Conservation (phyloP, 2,113 vertebrate species). For the Tapirus terrestris region DNA sequence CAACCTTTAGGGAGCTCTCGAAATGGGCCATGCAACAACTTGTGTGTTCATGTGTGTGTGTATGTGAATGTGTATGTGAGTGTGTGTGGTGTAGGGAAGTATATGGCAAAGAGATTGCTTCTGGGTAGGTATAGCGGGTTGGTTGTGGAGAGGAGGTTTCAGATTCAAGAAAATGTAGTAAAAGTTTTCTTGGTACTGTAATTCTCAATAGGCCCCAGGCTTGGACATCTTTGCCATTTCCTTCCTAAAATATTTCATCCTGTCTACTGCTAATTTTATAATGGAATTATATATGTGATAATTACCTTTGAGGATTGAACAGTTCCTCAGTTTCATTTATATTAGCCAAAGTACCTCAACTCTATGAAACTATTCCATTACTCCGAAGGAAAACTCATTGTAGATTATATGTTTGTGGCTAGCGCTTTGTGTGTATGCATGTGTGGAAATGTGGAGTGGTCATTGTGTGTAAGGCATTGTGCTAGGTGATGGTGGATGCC, state of each 20-base stretch:
- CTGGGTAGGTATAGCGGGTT: not conserved
- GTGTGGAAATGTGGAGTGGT: not conserved
- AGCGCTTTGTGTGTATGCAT: not conserved
- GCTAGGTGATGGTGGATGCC: not conserved
- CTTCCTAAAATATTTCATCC: not conserved
- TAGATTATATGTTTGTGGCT: not conserved
- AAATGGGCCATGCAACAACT: not conserved
- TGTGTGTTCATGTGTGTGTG: not conserved
- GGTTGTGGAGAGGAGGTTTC: not conserved
- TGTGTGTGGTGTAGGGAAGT: not conserved
- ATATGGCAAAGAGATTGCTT: not conserved
- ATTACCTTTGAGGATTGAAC: not conserved
- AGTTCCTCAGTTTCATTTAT: not conserved
- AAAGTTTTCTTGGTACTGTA: not conserved
- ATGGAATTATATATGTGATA: slow-evolving; percentile 16
- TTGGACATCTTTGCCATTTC: not conserved
- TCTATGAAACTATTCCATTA: not conserved
- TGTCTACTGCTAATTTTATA: slow-evolving; percentile 5
- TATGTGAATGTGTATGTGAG: not conserved
- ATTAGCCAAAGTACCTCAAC: not conserved
- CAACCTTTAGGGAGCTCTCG: not conserved
- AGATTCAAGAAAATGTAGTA: not conserved
- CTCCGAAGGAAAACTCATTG: not conserved
- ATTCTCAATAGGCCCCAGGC: not conserved
- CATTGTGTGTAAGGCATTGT: not conserved